These are phyloP conservation scores for Phocoena phocoena DNA, from an alignment of 2,113 vertebrate species.

Conservation along the genomic window DNA sequence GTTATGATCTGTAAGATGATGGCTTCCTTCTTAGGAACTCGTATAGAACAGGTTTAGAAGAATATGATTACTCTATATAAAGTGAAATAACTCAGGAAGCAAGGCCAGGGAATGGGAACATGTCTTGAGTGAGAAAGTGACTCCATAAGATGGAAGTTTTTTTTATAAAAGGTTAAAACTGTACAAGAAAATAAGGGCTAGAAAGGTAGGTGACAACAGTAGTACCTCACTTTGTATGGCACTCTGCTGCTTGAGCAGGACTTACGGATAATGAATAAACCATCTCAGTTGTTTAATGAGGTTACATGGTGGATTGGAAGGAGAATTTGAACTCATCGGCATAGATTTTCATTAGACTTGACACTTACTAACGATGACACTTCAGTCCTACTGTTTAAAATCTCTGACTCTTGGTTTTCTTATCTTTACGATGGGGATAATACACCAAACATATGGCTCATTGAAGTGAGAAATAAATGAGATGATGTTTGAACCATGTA, in stretches of 20 bases:
- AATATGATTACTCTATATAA: not conserved
- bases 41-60: not conserved
- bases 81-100: not conserved
- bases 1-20: not conserved
- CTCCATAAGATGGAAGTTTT: not conserved
- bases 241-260: not conserved
- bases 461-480: not conserved
- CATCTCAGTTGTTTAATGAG: not conserved
- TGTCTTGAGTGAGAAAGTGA: not conserved
- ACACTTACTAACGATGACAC: not conserved
- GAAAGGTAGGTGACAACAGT: not conserved
- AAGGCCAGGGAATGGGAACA: not conserved
- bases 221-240: not conserved
- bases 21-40: not conserved
- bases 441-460: not conserved
- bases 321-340: not conserved
- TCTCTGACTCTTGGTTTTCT: not conserved
- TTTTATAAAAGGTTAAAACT: not conserved
- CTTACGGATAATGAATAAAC: not conserved
- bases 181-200: not conserved
- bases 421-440: not conserved
- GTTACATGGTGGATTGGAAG: not conserved
- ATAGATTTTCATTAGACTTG: not conserved
- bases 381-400: not conserved
- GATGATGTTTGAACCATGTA: not conserved